Conservation (phyloP, 2,888 invertebrate species). For the Steinernema carpocapsae region DNA sequence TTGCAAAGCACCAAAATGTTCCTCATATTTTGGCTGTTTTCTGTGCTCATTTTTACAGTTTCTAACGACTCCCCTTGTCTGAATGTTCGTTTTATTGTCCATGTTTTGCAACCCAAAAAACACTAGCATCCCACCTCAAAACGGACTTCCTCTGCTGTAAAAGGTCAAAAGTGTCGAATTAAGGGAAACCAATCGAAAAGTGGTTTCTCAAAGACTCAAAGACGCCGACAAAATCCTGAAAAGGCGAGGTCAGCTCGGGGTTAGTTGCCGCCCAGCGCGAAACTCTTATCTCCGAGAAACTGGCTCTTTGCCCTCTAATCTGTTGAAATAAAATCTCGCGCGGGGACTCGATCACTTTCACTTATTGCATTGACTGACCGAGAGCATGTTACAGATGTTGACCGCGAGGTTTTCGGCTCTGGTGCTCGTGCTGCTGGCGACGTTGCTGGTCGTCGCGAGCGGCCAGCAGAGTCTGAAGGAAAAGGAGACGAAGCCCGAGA, state of each 20-base stretch:
- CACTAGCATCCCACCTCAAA: too few species aligned
- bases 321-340: background rate
- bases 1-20: too few species aligned
- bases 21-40: too few species aligned
- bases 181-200: too few species aligned
- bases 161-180: too few species aligned
- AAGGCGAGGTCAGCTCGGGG: slow-evolving; percentile 19
- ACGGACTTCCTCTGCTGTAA: too few species aligned
- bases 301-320: background rate
- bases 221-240: background rate
- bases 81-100: too few species aligned
- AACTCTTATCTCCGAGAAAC: slow-evolving; percentile 6
- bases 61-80: too few species aligned
- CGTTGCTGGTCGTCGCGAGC: background rate
- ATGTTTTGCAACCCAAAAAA: too few species aligned
- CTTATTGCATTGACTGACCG: background rate
- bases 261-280: background rate
- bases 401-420: background rate
- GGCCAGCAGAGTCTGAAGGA: slow-evolving; percentile 16
- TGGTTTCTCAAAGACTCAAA: too few species aligned
- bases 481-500: background rate
- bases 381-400: slow-evolving; percentile 6
- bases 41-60: too few species aligned
- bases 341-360: slow-evolving; percentile 8
- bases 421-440: background rate